Evolutionary conservation across 2,797 vertebrate species (phyloP), one percentile per base, ranked within the genome.

Genomic region (Gallirallus australis): DNA sequence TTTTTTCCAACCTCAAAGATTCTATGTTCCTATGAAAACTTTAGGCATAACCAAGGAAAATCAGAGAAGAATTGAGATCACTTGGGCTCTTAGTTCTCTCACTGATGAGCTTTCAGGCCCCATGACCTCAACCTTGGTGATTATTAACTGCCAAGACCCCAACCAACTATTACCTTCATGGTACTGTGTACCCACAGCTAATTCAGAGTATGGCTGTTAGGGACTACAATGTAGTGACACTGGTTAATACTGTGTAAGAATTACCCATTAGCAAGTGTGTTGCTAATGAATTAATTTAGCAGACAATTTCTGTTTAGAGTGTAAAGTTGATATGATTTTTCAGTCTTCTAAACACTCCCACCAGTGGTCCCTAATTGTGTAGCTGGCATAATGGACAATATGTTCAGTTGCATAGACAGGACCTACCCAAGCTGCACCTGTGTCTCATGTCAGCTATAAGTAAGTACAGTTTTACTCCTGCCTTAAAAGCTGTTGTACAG

Each of bases 91-190:
- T 39, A 53, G 23, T 17, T 61, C 6, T 66, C 24, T 42, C 47
- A 48, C 10, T 0, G 0, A 15, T 20, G 53, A 70, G 9, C 27
- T 61, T 31, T 73, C 63, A 54, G 42, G 8, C 17, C 45, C 45
- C 27, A 68, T 40, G n/a, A 54, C 31, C 35, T 65, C 21, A 21
- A 71, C 15, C 31, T 69, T 0, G 0, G 39, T 42, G 28, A 57
- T 48, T 57, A 28, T 7, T 33, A 83, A 42, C 3, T 1, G 47
- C 23, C 6, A 5, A 61, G 45, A 50, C 28, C 0, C 0, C 9
- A 80, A 42, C 18, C 82, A 89, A 37, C n/a, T n/a, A 3, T 53
- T 57, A 18, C 9, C 39, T 45, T 54, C 5, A 2, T 12, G 12
- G 1, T 59, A 18, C 12, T 39, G 21, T 6, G 31, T 9, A 40